Evolutionary conservation across 2,113 vertebrate genomes (phyloP), one percentile per base, ranked within the genome.

Genomic region (Erinaceus europaeus): DNA sequence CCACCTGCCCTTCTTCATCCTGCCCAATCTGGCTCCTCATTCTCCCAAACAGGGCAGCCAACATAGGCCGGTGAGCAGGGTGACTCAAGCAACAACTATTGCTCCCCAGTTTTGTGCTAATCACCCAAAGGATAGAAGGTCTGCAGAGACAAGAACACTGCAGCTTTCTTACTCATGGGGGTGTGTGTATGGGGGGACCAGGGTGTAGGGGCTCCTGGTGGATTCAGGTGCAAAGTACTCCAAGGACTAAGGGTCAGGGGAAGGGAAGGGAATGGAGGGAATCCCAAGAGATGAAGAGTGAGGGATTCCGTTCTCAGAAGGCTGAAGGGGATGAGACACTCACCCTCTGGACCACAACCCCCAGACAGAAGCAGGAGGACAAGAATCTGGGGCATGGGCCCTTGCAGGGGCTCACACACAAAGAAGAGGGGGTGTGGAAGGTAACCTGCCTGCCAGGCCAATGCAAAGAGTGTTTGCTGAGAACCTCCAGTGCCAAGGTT

Each of bases 31-130:
- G 94, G 87, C 86, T 90, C 44, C 4, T 11, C 18, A 40, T 9
- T 23, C 77, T 86, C 61, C 65, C 62, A 10, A 61, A 46, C 13
- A 36, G 36, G 61, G 82, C 73, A 75, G 89, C 90, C 93, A 94
- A 65, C 86, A 27, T 11, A 20, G n/a, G 13, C 67, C 68, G 34
- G 29, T 86, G 92, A 89, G 86, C 42, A 83, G 36, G 7, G 36
- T 94, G 94, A 95, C 78, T 95, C 94, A 95, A 1, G 36, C 29
- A 44, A 64, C 71, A 85, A 50, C 38, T 72, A 89, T 82, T 18
- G 80, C 78, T 89, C 57, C 62, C 87, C 21, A 44, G 6, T 21
- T 50, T 65, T 80, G 81, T 80, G 73, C 36, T 34, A 86, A 90
- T 42, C 15, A 72, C 0, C 10, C 68, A 76, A 7, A 46, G 53